phyloP scores from a whole-genome alignment of 2,797 vertebrate genomes.

The Chaunax sp. region DNA sequence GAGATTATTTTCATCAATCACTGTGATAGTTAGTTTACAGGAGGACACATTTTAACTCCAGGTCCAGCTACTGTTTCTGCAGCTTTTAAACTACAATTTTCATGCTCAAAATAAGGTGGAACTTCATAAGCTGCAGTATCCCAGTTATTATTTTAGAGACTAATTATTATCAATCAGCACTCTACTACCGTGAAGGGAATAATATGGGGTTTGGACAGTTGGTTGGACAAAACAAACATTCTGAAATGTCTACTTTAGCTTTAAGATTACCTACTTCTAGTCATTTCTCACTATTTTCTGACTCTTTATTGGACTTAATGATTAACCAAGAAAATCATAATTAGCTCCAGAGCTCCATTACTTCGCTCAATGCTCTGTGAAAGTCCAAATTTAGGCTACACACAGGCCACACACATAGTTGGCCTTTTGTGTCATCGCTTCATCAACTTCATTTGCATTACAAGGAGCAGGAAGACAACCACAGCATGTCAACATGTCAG shows the following conservation, averaged over 20 bases:
- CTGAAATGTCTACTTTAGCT: not conserved
- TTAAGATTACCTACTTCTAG: not conserved
- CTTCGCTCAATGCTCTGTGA: not conserved
- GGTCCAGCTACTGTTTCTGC: too few relatives aligned
- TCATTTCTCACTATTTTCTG: not conserved
- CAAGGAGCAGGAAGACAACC: constrained; percentile 55
- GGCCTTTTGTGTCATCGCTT: constrained; percentile 39
- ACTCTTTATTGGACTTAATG: not conserved
- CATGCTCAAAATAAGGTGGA: not conserved
- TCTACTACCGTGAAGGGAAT: too few relatives aligned
- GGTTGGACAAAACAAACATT: too few relatives aligned
- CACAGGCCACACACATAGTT: constrained; percentile 40
- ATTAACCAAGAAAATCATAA: not conserved
- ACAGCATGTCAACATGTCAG: constrained; percentile 24
- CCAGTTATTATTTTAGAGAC: too few relatives aligned
- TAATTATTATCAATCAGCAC: too few relatives aligned
- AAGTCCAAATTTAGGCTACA: constrained; percentile 8
- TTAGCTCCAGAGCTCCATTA: not conserved
- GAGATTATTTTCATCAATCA: too few relatives aligned
- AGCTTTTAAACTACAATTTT: too few relatives aligned
- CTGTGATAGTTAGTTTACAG: too few relatives aligned
- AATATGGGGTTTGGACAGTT: too few relatives aligned
- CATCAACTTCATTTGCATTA: constrained; percentile 65
- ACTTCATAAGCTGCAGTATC: not conserved
- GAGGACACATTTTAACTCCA: too few relatives aligned